Evolutionary conservation across 2,888 invertebrate species (phyloP), one percentile per base, ranked within the genome.

Genomic region (Calephelis perditalis): DNA sequence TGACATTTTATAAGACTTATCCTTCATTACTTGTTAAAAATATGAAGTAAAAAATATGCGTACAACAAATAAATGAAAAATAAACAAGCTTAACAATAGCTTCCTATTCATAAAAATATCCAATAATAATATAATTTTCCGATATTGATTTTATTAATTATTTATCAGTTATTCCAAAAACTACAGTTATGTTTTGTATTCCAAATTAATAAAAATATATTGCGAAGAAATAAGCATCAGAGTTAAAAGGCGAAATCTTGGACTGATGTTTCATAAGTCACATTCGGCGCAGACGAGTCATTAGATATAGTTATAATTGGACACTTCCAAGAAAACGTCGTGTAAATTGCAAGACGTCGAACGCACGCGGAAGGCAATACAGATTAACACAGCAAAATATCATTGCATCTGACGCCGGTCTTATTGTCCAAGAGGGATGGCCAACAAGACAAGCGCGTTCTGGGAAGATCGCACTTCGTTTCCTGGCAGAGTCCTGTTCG

Each of bases 401-500:
- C 58, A 61, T 36, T 52, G 56, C 61, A 60, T 63, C 62, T 65
- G 65, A 67, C 67, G 65, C 57, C 65, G 62, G 54, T 81, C 82
- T 73, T 65, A 70, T 66, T 78, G 75, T 75, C 67, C 73, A 71
- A 73, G 73, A 78, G 73, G 73, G 73, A 75, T 72, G 71, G 73
- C 74, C 52, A 76, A 77, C 75, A 73, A 71, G 69, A 67, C 69
- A 67, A 66, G 65, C 61, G 62, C 66, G 65, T 85, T 83, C 86
- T 73, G 65, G 76, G 84, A 84, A 84, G 70, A 73, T 67, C 70
- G 71, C 70, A 75, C 73, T 71, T 68, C 67, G 56, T 76, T 78
- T 79, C 76, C 76, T 75, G 76, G 70, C 75, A 68, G 72, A 73
- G 74, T 74, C 78, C 76, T 77, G 76, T 72, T 77, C 69, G 69